Evolutionary conservation across 2,113 vertebrate species (phyloP).

Genomic region (Chionodraco myersi): DNA sequence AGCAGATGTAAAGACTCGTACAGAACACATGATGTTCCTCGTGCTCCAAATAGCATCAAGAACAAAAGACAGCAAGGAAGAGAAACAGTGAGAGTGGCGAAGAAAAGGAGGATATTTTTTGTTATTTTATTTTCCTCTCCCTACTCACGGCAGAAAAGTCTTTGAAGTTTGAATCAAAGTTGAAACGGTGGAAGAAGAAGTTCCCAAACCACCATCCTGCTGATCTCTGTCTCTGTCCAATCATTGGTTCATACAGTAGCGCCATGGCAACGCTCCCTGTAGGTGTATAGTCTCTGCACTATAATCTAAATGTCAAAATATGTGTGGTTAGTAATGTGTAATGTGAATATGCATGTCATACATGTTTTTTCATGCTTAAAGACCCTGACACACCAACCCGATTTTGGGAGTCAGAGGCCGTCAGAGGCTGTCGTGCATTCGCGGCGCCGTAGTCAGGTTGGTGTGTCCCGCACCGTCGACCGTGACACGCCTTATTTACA

Average conservation of each 20-base stretch:
- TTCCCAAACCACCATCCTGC: constrained; percentile 1
- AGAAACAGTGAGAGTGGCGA: background rate
- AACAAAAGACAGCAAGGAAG: constrained; percentile 11
- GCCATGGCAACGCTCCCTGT: background rate
- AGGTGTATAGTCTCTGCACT: too few species aligned
- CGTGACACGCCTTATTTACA: too few species aligned
- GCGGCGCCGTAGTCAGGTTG: too few species aligned
- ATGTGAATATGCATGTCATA: too few species aligned
- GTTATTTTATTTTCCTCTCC: constrained; percentile 9
- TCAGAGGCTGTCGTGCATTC: too few species aligned
- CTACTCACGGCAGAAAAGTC: constrained; percentile 5
- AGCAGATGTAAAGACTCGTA: constrained; percentile 18
- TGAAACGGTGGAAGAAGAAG: constrained; percentile 10
- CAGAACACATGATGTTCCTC: constrained; percentile 44
- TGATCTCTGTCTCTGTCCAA: background rate
- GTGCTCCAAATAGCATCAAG: constrained; percentile 52
- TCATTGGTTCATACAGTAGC: background rate
- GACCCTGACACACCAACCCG: too few species aligned
- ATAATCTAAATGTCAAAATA: too few species aligned
- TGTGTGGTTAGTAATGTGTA: too few species aligned
- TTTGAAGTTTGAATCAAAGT: constrained; percentile 23
- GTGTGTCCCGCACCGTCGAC: too few species aligned
- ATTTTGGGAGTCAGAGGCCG: too few species aligned
- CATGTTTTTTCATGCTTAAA: too few species aligned
- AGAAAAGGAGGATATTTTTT: background rate